Percentiles rank a stretch among this genome's conserved stretches.
Evolutionary conservation across 2,797 vertebrate species (phyloP).

Genomic region (Sebastes itinus): DNA sequence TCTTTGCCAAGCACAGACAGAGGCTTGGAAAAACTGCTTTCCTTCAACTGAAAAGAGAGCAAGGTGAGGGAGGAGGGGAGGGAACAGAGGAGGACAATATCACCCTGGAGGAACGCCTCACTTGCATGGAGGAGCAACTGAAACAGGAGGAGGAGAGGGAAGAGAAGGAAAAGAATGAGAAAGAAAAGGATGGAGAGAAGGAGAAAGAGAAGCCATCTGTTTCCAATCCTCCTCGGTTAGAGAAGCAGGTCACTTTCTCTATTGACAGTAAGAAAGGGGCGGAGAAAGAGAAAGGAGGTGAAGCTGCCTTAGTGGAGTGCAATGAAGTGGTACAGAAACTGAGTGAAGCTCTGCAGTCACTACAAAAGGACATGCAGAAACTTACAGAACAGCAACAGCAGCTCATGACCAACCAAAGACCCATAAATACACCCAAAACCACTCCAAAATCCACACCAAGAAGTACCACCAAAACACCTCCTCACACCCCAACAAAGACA

Average conservation of each 20-base stretch:
- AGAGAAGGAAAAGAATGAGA: constrained; percentile 48
- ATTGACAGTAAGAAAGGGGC: constrained; percentile 79
- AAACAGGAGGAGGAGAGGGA: constrained; percentile 76
- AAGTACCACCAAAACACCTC: constrained; percentile 43
- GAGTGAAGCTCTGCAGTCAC: constrained; percentile 85
- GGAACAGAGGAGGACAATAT: constrained; percentile 60
- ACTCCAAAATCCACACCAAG: constrained; percentile 47
- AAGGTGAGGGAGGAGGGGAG: constrained; percentile 72
- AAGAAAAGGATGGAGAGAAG: constrained; percentile 29
- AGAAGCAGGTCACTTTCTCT: constrained; percentile 92
- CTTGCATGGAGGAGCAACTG: constrained; percentile 81
- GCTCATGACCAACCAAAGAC: constrained; percentile 83
- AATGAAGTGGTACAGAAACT: constrained; percentile 92
- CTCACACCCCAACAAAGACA: constrained; percentile 71
- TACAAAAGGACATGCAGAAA: constrained; percentile 92
- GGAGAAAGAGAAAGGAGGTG: constrained; percentile 60
- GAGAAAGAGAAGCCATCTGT: constrained; percentile 50
- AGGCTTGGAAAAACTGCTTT: constrained; percentile 91
- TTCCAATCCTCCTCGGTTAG: constrained; percentile 66
- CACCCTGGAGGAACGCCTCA: constrained; percentile 83
- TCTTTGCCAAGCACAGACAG: constrained; percentile 91
- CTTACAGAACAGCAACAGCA: constrained; percentile 91
- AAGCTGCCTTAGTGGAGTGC: constrained; percentile 82
- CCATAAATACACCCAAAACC: constrained; percentile 53
- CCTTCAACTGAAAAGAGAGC: constrained; percentile 86